These are phyloP conservation scores for Anniella stebbinsi DNA, from an alignment of 2,797 vertebrate genomes.

Conservation along the genomic window DNA sequence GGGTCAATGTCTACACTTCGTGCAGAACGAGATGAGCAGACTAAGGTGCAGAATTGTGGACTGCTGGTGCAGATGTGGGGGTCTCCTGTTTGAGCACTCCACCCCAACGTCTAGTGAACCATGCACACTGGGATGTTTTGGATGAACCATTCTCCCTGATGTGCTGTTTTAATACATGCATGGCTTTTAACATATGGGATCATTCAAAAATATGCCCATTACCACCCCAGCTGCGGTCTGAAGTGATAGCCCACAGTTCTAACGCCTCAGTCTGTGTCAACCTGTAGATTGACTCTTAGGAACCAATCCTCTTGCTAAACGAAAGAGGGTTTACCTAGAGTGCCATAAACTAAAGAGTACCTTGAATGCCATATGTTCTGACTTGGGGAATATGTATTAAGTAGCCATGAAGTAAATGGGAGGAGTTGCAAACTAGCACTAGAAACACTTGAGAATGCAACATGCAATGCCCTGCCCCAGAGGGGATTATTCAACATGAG, in stretches of 20 bases:
- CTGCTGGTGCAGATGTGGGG: not conserved
- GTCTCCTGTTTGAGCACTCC: not conserved
- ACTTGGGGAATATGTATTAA: constrained; percentile 44
- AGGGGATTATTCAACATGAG: not conserved
- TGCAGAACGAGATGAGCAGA: not conserved
- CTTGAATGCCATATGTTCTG: constrained; percentile 69
- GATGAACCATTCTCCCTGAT: not conserved
- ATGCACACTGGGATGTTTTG: not conserved
- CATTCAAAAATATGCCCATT: not conserved
- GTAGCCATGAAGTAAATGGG: constrained; percentile 23
- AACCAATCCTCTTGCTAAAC: constrained; percentile 29
- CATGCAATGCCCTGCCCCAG: not conserved
- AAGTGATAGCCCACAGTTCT: not conserved
- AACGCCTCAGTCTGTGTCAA: not conserved
- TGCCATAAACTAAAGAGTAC: constrained; percentile 28
- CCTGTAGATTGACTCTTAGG: constrained; percentile 32
- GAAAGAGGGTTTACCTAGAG: not conserved
- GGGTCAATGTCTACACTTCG: not conserved
- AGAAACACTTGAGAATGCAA: constrained; percentile 1
- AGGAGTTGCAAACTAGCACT: not conserved
- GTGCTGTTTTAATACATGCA: not conserved
- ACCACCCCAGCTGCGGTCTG: not conserved
- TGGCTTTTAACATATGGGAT: not conserved
- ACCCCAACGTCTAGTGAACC: not conserved
- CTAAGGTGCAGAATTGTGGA: not conserved